These are phyloP conservation scores for Etheostoma perlongum DNA, from an alignment of 2,797 vertebrate genomes.

Conservation along the genomic window DNA sequence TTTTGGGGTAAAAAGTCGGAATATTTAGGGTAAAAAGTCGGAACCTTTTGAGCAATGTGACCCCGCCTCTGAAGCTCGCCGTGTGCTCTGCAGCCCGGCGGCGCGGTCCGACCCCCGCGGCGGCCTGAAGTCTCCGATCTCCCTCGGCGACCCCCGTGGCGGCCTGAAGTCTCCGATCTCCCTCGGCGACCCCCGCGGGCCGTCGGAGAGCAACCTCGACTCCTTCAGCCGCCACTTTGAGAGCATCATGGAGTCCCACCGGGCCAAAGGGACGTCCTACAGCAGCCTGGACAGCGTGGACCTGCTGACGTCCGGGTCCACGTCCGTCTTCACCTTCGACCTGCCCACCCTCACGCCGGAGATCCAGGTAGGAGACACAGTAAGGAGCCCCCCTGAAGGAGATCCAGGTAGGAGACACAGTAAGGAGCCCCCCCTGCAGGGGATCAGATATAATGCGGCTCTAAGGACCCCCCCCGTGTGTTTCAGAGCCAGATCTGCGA, in stretches of 20 bases:
- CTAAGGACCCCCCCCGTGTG: conserved; percentile 4
- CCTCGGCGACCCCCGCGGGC: conserved; percentile 86
- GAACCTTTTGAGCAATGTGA: too few species aligned
- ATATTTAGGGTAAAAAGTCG: too few species aligned
- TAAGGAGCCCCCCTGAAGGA: too few species aligned
- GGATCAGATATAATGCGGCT: not conserved
- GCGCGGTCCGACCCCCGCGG: conserved; percentile 21
- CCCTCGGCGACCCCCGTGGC: conserved; percentile 53
- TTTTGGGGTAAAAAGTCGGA: fast-evolving
- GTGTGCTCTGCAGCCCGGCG: conserved; percentile 35
- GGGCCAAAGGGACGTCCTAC: conserved; percentile 95
- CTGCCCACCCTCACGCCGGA: conserved; percentile 90
- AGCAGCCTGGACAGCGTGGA: conserved; percentile 93
- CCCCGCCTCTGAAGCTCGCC: too few species aligned
- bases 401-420: too few species aligned
- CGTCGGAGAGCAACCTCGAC: conserved; percentile 86
- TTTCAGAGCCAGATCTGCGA: conserved; percentile 88
- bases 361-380: conserved; percentile 79
- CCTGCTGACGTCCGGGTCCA: conserved; percentile 90
- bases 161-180: conserved; percentile 91
- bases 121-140: too few species aligned
- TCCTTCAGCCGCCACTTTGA: conserved; percentile 97
- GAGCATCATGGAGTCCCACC: conserved; percentile 93
- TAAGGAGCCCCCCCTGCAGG: not conserved
- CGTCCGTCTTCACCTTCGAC: conserved; percentile 94